Percentiles rank a stretch among this genome's conserved stretches.
phyloP scores from a whole-genome alignment of 1,140 invertebrate genomes.

The Homarus americanus region DNA sequence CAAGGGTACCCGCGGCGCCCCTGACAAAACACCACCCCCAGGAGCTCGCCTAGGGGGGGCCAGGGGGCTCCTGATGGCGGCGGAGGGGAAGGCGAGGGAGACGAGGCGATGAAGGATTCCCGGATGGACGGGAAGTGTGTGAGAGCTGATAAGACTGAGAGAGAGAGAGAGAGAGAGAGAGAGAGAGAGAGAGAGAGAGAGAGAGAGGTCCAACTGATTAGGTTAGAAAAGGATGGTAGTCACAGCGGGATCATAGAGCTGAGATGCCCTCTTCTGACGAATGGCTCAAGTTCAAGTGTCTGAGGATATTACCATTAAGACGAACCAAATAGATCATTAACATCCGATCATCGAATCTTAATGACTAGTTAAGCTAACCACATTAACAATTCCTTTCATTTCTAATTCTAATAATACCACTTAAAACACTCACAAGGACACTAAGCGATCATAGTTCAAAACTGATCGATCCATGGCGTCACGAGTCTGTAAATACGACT shows the following conservation, averaged over 20 bases:
- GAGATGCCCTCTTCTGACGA: too few species aligned
- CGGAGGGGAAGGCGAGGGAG: not conserved
- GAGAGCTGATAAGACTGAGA: not conserved
- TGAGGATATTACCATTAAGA: too few species aligned
- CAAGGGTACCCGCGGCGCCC: slow-evolving; percentile 41
- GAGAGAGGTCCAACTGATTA: not conserved
- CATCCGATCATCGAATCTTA: too few species aligned
- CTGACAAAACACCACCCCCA: slow-evolving; percentile 55
- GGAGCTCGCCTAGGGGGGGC: slow-evolving; percentile 18
- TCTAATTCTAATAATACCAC: too few species aligned
- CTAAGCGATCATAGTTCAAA: not conserved
- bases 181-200: not conserved
- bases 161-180: not conserved
- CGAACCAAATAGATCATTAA: too few species aligned
- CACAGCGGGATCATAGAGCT: too few species aligned
- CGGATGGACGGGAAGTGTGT: not conserved
- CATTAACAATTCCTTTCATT: not conserved
- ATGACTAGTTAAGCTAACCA: not conserved
- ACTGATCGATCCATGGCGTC: not conserved
- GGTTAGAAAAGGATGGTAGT: too few species aligned
- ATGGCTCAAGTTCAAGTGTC: too few species aligned
- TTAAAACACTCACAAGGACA: too few species aligned
- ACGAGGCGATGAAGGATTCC: not conserved
- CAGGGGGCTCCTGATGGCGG: not conserved
- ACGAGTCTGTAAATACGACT: too few species aligned